Evolutionary conservation across 1,140 invertebrate genomes (phyloP).

Genomic region (Hesperophylax magnus): DNA sequence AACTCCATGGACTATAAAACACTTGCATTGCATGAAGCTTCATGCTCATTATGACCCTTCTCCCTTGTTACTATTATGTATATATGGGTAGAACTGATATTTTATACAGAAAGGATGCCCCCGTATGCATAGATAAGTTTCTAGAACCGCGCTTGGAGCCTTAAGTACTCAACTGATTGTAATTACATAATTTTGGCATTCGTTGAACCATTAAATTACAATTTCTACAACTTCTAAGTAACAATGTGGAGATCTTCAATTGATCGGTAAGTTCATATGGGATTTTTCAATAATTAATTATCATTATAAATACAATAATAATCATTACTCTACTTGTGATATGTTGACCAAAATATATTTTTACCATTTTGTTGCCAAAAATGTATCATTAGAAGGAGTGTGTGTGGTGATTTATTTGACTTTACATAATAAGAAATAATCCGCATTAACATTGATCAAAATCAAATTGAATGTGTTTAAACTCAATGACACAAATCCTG

Average conservation of each 20-base stretch:
- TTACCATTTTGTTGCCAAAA: not conserved
- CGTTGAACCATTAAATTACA: not conserved
- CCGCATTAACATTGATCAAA: not conserved
- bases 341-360: conserved; percentile 24
- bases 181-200: not conserved
- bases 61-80: too few species aligned
- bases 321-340: conserved; percentile 12
- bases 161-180: too few species aligned
- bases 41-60: too few species aligned
- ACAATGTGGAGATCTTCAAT: not conserved
- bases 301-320: not conserved
- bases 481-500: not conserved
- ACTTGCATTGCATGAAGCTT: too few species aligned
- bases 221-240: not conserved
- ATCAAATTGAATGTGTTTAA: not conserved
- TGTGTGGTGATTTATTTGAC: not conserved
- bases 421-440: not conserved
- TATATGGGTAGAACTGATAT: too few species aligned
- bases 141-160: too few species aligned
- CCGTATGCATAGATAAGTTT: too few species aligned
- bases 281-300: not conserved
- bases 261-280: not conserved
- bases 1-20: too few species aligned
- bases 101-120: too few species aligned
- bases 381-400: not conserved